Base-by-base conservation (phyloP, 1,140 invertebrate genomes). In the Drosophila biarmipes region DNA sequence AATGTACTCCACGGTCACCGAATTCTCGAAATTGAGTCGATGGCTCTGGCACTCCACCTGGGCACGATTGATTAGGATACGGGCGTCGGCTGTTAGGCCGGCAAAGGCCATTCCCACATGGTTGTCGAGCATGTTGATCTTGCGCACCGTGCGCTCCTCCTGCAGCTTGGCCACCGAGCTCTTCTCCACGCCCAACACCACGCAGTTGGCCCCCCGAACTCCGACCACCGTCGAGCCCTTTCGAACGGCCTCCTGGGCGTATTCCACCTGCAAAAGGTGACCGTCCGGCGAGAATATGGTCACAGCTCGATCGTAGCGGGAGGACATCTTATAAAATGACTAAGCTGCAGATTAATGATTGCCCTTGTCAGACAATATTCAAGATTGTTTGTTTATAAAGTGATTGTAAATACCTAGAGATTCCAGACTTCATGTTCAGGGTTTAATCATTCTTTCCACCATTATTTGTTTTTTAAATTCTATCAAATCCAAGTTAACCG, bases 91-190 rank as follows among this genome's bases (percentile, higher is more conserved):
- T 35, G 98, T 99, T 49, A 99, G 93, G 54, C 98, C 98, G 91
- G 99, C 99, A 94, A 99, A 99, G 8, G 99, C 99, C 96, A 99
- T 98, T n/a, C 99, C 98, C 64, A 99, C 98, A 95, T 99, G 99
- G 92, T 99, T 97, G 93, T 99, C 99, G 31, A 99, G 92, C 12
- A 98, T 94, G 84, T 98, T 99, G 76, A 99, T 99, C 94, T 99
- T 99, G 72, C 98, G 94, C 14, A 99, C 98, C 56, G 99, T 99
- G 77, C 99, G 95, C 92, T 99, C 99, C 93, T 99, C 98, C 93
- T 99, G 99, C 7, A 99, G 93, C 92, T 99, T 99, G 5, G 98
- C 98, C 29, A 99, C 98, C 2, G 98, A 99, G 92, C 99, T 99
- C 92, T 99, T 99, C 92, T 99, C 99, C 14, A 99, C 99, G 6